A percentile compares a stretch with the other conserved stretches of the same genome.
These are phyloP conservation scores for Coregonus clupeaformis DNA, from an alignment of 2,113 vertebrate genomes.

Conservation along the genomic window DNA sequence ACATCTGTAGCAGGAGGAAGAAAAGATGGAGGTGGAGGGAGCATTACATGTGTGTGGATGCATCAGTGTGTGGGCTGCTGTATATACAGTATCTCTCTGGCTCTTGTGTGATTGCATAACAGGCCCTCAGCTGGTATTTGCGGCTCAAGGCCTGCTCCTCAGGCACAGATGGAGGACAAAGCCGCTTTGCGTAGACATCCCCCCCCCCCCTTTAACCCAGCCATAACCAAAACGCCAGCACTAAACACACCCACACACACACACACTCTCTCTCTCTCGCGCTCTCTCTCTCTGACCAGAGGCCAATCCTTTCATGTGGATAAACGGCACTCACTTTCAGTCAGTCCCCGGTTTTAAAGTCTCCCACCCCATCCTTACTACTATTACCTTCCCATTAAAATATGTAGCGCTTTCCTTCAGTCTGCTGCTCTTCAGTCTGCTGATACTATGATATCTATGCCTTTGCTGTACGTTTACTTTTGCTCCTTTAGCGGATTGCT, in stretches of 20 bases:
- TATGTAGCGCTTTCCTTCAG: background rate
- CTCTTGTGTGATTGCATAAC: slow-evolving; percentile 56
- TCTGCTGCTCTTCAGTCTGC: background rate
- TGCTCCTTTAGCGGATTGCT: background rate
- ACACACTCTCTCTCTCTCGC: background rate
- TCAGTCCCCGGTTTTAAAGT: slow-evolving; percentile 5
- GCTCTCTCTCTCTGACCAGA: slow-evolving; percentile 22
- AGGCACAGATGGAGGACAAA: slow-evolving; percentile 61
- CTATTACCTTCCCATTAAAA: background rate
- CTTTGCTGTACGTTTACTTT: too few relatives aligned
- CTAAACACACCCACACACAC: background rate
- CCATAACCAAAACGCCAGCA: background rate
- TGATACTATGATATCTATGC: background rate
- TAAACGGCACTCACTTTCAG: slow-evolving; percentile 23
- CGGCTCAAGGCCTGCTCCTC: slow-evolving; percentile 55
- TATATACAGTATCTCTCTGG: slow-evolving; percentile 27
- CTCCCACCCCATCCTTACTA: background rate
- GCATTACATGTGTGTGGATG: too few relatives aligned
- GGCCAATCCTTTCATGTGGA: slow-evolving; percentile 18
- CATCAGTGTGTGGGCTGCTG: slow-evolving; percentile 21
- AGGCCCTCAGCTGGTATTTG: slow-evolving; percentile 62
- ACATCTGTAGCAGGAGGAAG: too few relatives aligned
- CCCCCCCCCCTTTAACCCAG: slow-evolving; percentile 23
- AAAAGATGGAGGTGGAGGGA: too few relatives aligned
- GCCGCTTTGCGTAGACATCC: slow-evolving; percentile 63